These are phyloP conservation scores for Neoascia interrupta DNA, from an alignment of 2,888 invertebrate genomes.

Conservation along the genomic window DNA sequence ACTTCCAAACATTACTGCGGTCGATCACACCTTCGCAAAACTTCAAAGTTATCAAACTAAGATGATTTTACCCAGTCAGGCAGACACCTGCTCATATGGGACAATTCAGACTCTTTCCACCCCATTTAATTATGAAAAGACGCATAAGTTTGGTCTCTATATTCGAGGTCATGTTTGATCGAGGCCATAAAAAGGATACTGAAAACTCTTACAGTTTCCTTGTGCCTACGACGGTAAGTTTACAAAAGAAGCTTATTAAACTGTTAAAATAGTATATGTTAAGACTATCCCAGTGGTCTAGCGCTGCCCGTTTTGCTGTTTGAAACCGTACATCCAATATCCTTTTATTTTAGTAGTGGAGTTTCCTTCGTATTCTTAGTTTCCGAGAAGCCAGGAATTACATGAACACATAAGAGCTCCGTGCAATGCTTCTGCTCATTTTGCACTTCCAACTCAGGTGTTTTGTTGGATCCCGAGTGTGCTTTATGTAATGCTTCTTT, in stretches of 20 bases:
- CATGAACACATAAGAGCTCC: no score
- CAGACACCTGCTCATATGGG: constrained; percentile 1
- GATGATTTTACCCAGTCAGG: constrained; percentile 38
- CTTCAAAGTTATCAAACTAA: constrained; percentile 53
- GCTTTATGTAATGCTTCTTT: constrained; percentile 12
- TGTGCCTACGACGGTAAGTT: constrained; percentile 40
- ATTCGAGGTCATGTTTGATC: no score
- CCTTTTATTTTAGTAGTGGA: no score
- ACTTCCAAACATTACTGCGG: no score
- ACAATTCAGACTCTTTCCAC: constrained; percentile 30
- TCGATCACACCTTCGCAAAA: no score
- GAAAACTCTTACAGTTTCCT: constrained; percentile 12
- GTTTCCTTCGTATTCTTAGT: no score
- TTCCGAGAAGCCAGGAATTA: no score
- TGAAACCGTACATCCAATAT: no score
- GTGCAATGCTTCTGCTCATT: no score
- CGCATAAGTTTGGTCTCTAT: not conserved
- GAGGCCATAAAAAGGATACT: constrained; percentile 5
- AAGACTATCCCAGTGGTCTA: no score
- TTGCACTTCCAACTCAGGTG: no score
- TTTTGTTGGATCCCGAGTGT: constrained; percentile 16
- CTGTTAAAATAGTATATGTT: constrained; percentile 51
- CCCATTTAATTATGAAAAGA: constrained; percentile 52
- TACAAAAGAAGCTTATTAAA: constrained; percentile 51
- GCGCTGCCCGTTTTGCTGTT: no score